phyloP scores from a whole-genome alignment of 2,113 vertebrate species.

The Dromaius novaehollandiae region DNA sequence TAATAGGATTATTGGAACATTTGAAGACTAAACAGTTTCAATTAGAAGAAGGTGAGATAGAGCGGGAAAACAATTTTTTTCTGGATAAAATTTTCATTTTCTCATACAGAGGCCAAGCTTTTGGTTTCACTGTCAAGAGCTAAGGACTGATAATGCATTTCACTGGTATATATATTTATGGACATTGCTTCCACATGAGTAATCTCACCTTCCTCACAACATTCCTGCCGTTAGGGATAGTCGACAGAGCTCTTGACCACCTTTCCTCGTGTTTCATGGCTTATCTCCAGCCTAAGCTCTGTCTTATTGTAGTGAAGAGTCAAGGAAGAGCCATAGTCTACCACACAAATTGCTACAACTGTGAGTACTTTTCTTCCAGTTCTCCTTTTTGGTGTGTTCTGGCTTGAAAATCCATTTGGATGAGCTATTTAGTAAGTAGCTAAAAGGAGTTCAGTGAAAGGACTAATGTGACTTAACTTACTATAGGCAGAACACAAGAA shows the following conservation, averaged over 20 bases:
- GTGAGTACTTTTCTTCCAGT: not conserved
- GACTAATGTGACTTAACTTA: not conserved
- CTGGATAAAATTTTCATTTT: not conserved
- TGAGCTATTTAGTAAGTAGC: not conserved
- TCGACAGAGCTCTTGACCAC: not conserved
- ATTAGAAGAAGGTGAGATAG: not conserved
- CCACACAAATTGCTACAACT: not conserved
- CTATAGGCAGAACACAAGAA: rapidly evolving
- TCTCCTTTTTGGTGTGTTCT: not conserved
- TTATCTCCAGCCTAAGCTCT: not conserved
- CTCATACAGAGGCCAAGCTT: not conserved
- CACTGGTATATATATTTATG: not conserved
- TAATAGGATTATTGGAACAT: not conserved
- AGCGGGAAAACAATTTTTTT: not conserved
- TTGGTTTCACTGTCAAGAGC: not conserved
- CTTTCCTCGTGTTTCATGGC: not conserved
- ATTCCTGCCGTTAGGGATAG: not conserved
- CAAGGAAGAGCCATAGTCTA: not conserved
- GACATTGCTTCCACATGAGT: not conserved
- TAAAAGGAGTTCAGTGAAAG: not conserved
- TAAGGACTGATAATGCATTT: not conserved
- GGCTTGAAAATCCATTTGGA: not conserved
- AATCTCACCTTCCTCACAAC: not conserved
- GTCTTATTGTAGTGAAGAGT: not conserved
- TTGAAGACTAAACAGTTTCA: not conserved